Conservation (phyloP, 2,797 vertebrate species). For the Rhinogobio ventralis region DNA sequence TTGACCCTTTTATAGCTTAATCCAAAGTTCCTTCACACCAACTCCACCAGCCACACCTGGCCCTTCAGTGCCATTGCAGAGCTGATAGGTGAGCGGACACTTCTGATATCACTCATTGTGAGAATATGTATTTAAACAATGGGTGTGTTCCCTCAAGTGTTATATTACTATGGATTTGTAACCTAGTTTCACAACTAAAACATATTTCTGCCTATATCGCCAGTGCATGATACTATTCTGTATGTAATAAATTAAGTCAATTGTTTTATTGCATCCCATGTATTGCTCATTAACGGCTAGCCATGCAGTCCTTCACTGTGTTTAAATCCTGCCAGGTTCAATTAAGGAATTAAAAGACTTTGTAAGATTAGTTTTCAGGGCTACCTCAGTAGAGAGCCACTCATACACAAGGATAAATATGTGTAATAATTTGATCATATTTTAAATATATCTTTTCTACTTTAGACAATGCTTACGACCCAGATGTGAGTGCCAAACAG, state of each 20-base stretch:
- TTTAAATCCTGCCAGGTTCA: background rate
- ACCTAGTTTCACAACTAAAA: background rate
- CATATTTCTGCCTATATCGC: background rate
- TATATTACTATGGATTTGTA: background rate
- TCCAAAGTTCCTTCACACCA: conserved; percentile 92
- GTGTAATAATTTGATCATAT: background rate
- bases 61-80: conserved; percentile 96
- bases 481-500: conserved; percentile 92
- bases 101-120: background rate
- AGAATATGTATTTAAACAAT: background rate
- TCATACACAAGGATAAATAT: background rate
- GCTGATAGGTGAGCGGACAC: conserved; percentile 89
- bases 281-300: background rate
- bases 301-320: background rate
- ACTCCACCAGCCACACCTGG: conserved; percentile 98
- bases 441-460: conserved; percentile 3
- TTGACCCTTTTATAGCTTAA: conserved; percentile 77
- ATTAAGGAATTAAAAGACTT: background rate
- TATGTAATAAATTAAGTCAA: background rate
- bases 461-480: conserved; percentile 95
- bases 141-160: background rate
- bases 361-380: background rate
- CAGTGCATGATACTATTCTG: background rate
- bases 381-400: background rate
- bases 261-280: background rate